These are phyloP conservation scores for Ylistrum balloti DNA, from an alignment of 1,140 invertebrate species.

Conservation along the genomic window DNA sequence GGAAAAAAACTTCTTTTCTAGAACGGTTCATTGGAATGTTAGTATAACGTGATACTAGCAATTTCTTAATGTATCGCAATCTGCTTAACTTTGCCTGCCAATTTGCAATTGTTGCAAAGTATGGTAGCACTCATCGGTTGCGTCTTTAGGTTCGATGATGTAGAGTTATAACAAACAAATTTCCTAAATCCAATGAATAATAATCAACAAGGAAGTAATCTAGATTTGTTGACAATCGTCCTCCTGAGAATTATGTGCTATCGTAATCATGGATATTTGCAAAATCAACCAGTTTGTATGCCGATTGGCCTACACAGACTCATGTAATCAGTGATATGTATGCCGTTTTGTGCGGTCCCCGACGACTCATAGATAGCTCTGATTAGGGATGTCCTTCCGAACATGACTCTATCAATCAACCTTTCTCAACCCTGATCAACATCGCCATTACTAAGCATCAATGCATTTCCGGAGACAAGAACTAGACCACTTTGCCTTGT, in stretches of 20 bases:
- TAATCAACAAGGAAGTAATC: conserved; percentile 23
- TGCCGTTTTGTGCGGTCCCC: conserved; percentile 12
- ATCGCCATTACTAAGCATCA: neutral
- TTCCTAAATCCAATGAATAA: conserved; percentile 34
- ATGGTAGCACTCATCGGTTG: neutral
- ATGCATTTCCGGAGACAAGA: conserved; percentile 5
- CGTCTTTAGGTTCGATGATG: neutral
- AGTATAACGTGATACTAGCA: neutral
- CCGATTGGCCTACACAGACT: conserved; percentile 7
- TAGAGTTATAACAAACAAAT: conserved; percentile 22
- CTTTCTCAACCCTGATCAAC: neutral
- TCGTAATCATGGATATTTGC: conserved; percentile 34
- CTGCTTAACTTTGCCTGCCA: neutral
- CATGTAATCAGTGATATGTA: conserved; percentile 23
- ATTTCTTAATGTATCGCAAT: conserved; percentile 23
- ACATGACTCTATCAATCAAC: conserved; percentile 17
- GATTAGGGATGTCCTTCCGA: conserved; percentile 3
- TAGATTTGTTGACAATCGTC: conserved; percentile 24
- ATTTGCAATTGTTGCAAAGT: neutral
- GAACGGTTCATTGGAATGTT: neutral
- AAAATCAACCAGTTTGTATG: conserved; percentile 27
- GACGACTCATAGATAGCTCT: neutral
- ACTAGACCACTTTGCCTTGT: neutral
- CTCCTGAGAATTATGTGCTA: conserved; percentile 12
- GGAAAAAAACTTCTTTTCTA: neutral